phyloP scores from a whole-genome alignment of 35 echinoderm and acorn worm genomes.

The Ptychodera flava region DNA sequence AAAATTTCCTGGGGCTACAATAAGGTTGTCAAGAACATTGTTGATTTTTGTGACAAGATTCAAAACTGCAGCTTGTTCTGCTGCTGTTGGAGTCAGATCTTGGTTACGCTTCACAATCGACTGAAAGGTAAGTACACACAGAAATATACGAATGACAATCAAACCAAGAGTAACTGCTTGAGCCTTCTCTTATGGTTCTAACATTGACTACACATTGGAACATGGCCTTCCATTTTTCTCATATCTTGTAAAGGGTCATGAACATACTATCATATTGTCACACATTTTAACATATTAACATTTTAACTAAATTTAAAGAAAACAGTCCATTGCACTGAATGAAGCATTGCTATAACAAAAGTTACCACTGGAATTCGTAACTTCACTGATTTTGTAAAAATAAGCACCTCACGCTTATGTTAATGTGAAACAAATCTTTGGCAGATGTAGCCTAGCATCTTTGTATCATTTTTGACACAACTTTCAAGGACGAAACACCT shows the following conservation, averaged over 20 bases:
- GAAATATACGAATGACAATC: not conserved
- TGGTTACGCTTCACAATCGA: conserved; percentile 79
- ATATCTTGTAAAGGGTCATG: not conserved
- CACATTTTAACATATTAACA: not conserved
- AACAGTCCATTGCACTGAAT: no score
- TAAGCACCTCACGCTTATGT: no score
- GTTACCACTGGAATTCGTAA: not conserved
- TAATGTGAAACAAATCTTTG: no score
- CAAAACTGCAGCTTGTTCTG: conserved; percentile 79
- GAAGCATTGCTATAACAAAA: not conserved
- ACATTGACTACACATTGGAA: not conserved
- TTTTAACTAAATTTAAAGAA: not conserved
- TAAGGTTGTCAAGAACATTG: conserved; percentile 89
- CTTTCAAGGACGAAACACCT: no score
- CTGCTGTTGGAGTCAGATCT: conserved; percentile 78
- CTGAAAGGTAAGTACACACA: conserved; percentile 28
- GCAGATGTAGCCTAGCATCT: no score
- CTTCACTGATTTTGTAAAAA: not conserved
- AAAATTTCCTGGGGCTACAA: conserved; percentile 83
- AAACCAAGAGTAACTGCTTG: not conserved
- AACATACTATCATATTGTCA: not conserved
- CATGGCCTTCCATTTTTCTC: not conserved
- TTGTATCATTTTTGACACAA: no score
- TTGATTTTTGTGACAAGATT: conserved; percentile 91
- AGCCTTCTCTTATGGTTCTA: not conserved